A percentile compares a stretch with the other conserved stretches of the same genome.
Evolutionary conservation across 2,113 vertebrate species (phyloP).

Genomic region (Cariama cristata): DNA sequence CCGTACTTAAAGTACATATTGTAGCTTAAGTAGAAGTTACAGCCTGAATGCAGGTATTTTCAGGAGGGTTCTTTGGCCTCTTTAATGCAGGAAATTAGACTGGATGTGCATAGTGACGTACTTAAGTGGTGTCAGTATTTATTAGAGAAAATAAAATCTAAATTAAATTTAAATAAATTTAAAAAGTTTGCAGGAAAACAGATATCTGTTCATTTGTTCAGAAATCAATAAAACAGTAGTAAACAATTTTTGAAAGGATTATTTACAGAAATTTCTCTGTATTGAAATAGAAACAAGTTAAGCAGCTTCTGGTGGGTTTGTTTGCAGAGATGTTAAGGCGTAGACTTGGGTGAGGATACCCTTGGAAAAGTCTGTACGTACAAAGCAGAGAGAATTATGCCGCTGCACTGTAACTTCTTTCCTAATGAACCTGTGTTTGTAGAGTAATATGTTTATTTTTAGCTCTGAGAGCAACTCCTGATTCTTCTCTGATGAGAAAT

Average conservation of each 20-base stretch:
- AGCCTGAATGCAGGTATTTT: neutral
- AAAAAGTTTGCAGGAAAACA: neutral
- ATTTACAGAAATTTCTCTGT: neutral
- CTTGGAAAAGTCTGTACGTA: neutral
- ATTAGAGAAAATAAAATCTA: neutral
- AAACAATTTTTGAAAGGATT: neutral
- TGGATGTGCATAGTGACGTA: neutral
- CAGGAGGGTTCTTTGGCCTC: neutral
- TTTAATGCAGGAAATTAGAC: neutral
- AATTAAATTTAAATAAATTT: too few species aligned
- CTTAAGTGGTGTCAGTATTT: neutral
- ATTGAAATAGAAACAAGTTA: neutral
- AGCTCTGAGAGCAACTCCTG: neutral
- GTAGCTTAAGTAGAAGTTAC: neutral
- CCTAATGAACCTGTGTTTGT: neutral
- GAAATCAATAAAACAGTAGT: neutral
- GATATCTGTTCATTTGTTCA: neutral
- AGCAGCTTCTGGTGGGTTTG: neutral
- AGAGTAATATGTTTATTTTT: constrained; percentile 7
- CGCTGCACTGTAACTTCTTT: neutral
- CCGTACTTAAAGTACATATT: neutral
- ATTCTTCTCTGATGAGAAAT: neutral
- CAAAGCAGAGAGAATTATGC: neutral
- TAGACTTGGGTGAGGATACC: neutral
- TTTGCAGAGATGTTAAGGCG: neutral